These are phyloP conservation scores for Tenualosa ilisha DNA, from an alignment of 2,797 vertebrate species.

Conservation along the genomic window DNA sequence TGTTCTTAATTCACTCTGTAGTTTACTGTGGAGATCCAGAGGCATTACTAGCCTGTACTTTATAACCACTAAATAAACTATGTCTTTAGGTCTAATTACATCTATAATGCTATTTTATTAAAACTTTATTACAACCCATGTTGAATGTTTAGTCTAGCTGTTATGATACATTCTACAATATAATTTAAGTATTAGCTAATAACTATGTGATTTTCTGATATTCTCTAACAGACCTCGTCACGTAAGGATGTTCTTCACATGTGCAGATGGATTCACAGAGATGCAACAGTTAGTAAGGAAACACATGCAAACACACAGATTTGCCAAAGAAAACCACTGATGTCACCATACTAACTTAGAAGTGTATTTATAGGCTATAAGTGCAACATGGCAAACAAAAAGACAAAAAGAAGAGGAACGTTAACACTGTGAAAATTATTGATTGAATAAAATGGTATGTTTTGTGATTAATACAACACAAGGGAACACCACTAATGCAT, in stretches of 20 bases:
- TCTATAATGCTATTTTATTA: neutral
- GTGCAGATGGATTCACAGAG: neutral
- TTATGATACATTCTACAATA: neutral
- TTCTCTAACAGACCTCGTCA: constrained; percentile 9
- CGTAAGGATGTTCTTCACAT: neutral
- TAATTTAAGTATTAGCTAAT: neutral
- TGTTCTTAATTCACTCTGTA: constrained; percentile 84
- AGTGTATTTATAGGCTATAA: neutral
- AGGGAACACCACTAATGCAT: too few species aligned
- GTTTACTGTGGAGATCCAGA: constrained; percentile 72
- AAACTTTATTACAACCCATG: neutral
- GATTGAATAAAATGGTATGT: too few species aligned
- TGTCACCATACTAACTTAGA: neutral
- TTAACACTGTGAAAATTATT: too few species aligned
- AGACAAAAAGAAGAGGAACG: too few species aligned
- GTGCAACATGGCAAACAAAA: neutral
- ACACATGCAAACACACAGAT: neutral
- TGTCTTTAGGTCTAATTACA: neutral
- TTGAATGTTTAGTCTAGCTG: neutral
- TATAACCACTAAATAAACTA: neutral
- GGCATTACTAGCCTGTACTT: neutral
- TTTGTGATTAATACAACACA: too few species aligned
- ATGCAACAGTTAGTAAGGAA: neutral
- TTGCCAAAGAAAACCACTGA: neutral
- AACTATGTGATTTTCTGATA: neutral